Conservation (phyloP, 2,113 vertebrate genomes). For the Oncorhynchus tshawytscha region DNA sequence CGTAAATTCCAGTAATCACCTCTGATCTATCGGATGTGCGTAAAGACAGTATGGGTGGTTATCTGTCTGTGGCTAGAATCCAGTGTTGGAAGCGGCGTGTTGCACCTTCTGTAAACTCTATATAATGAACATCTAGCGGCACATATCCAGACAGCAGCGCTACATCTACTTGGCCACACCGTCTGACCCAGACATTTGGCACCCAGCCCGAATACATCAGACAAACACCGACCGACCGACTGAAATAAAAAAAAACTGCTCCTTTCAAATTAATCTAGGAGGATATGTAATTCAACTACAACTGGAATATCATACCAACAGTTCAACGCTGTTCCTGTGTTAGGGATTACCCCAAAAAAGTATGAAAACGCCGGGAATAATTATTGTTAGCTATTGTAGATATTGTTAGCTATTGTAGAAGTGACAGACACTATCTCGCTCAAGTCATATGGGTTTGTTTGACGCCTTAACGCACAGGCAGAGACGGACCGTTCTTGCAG, state of each 20-base stretch:
- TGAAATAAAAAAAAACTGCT: conserved; percentile 78
- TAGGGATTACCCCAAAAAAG: background rate
- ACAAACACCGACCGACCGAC: conserved; percentile 76
- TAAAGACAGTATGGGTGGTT: background rate
- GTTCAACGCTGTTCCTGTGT: background rate
- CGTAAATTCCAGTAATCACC: background rate
- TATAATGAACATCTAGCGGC: conserved; percentile 79
- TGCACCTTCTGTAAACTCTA: conserved; percentile 20
- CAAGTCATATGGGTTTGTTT: background rate
- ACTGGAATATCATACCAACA: background rate
- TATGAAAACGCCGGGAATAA: too few species aligned
- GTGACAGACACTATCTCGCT: background rate
- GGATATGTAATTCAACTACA: background rate
- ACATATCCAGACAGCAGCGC: conserved; percentile 88
- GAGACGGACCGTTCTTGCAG: background rate
- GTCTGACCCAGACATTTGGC: conserved; percentile 97
- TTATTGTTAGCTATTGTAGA: background rate
- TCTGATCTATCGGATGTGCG: background rate
- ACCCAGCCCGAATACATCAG: conserved; percentile 79
- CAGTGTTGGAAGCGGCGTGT: background rate
- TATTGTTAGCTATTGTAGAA: background rate
- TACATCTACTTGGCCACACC: conserved; percentile 94
- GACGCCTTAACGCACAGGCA: background rate
- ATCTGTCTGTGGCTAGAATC: background rate
- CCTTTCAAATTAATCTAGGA: background rate